Percentiles rank a stretch among this genome's conserved stretches.
Conservation (phyloP, 2,888 invertebrate genomes). For the Eupeodes latifasciatus region DNA sequence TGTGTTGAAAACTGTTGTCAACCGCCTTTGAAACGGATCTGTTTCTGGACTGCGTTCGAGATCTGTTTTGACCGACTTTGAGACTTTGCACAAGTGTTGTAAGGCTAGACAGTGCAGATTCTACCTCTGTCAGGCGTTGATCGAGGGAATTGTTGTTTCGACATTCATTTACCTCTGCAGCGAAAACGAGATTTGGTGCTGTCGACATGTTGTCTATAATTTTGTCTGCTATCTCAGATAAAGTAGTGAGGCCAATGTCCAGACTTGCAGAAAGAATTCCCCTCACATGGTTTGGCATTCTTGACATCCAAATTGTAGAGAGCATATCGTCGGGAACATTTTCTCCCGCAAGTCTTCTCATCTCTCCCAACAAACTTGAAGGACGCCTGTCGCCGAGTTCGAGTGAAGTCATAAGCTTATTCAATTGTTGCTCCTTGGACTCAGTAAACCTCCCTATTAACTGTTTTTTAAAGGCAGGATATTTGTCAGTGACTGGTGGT, state of each 20-base stretch:
- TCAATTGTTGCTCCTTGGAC: too few species aligned
- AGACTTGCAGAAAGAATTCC: background rate
- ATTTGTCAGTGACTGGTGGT: background rate
- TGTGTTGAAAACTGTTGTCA: background rate
- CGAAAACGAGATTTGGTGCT: slow-evolving; percentile 8
- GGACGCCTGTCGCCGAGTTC: too few species aligned
- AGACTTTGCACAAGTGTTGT: slow-evolving; percentile 20
- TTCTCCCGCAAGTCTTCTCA: slow-evolving; percentile 4
- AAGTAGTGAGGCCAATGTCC: slow-evolving; percentile 7
- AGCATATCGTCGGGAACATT: slow-evolving; percentile 25
- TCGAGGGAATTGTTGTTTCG: slow-evolving; percentile 8
- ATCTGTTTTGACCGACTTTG: slow-evolving; percentile 2
- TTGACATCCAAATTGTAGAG: slow-evolving; percentile 20
- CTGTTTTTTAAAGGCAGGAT: too few species aligned
- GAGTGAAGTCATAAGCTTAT: too few species aligned
- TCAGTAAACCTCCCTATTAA: too few species aligned
- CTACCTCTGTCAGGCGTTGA: slow-evolving; percentile 23
- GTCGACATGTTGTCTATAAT: slow-evolving; percentile 33
- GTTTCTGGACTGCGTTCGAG: slow-evolving; percentile 19
- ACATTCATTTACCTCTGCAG: background rate
- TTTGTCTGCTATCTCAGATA: slow-evolving; percentile 14
- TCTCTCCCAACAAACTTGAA: too few species aligned
- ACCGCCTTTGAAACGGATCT: slow-evolving; percentile 13
- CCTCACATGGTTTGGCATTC: background rate
- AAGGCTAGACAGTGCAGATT: slow-evolving; percentile 15